Evolutionary conservation across 2,113 vertebrate species (phyloP), one percentile per base, ranked within the genome.

Genomic region (Pipa parva): DNA sequence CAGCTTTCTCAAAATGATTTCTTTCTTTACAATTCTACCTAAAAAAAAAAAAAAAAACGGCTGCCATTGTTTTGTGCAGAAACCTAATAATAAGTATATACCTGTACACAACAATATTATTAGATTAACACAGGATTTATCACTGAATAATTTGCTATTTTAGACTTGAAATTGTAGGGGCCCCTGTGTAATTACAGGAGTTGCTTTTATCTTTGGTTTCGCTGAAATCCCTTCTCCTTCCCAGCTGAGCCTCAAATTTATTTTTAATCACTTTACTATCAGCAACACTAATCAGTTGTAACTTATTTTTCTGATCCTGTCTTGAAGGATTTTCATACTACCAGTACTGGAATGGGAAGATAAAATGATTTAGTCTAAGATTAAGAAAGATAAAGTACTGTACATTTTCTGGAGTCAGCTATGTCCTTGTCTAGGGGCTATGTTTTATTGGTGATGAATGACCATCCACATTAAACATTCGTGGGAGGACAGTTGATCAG

Each of bases 401-500:
- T 69, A 60, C 56, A 60, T 60, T 69, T 69, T 69, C 65, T 52
- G 57, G 50, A 69, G 65, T 69, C 65, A 69, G 65, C 65, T 69
- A 60, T 69, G 65, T 69, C 65, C 65, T 69, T 69, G 65, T 69
- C 65, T 39, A 69, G 65, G 57, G 65, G 58, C 65, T 13, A 68
- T 69, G 65, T 69, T 69, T 69, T 69, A 69, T 69, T 69, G 65
- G 56, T 69, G 65, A 69, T 69, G 65, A 69, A 69, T 69, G 65
- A 48, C 57, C 58, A 60, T 59, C 56, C 45, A 59, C 65, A 69
- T 69, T 69, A 60, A 69, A 69, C 48, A 69, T 57, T 69, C 50
- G 45, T 69, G 57, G 65, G 65, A 69, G 65, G 65, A 69, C 65
- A 69, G 65, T 39, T 69, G 55, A 69, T 69, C 65, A 69, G 65